Evolutionary conservation across 2,888 invertebrate species (phyloP).

Genomic region (Morpho helenor): DNA sequence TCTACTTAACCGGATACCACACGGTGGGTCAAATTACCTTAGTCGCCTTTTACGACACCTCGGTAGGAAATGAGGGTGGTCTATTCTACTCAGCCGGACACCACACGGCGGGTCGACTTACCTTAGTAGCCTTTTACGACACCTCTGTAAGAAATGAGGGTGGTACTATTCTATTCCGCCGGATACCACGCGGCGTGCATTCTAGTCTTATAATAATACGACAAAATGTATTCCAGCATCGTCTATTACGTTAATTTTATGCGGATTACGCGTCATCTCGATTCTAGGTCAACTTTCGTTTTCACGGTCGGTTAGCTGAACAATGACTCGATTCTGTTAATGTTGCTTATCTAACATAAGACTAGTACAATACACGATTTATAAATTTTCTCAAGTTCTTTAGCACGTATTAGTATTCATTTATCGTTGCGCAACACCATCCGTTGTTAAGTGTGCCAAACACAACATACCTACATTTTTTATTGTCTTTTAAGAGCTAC

Average conservation of each 20-base stretch:
- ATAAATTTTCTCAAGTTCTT: slow-evolving; percentile 1
- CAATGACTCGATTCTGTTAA: slow-evolving; percentile 15
- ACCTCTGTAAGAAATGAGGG: too few relatives aligned
- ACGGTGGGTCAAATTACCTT: too few relatives aligned
- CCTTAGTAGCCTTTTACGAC: too few relatives aligned
- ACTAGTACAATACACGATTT: slow-evolving; percentile 3
- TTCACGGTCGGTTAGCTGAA: slow-evolving; percentile 15
- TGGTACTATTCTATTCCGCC: too few relatives aligned
- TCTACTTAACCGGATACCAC: too few relatives aligned
- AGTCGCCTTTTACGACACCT: too few relatives aligned
- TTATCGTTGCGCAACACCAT: neutral
- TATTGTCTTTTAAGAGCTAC: too few relatives aligned
- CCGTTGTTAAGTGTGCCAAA: neutral
- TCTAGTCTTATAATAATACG: neutral
- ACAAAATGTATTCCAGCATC: neutral
- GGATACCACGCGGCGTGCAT: too few relatives aligned
- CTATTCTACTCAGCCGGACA: too few relatives aligned
- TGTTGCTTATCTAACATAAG: slow-evolving; percentile 17
- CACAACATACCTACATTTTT: neutral
- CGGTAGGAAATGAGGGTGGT: too few relatives aligned
- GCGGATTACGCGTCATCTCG: slow-evolving; percentile 14
- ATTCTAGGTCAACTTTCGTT: slow-evolving; percentile 18
- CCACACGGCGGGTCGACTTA: too few relatives aligned
- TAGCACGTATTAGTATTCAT: neutral
- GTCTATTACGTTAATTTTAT: neutral